Evolutionary conservation across 1,140 invertebrate genomes (phyloP).

Genomic region (Chlorops oryzae): DNA sequence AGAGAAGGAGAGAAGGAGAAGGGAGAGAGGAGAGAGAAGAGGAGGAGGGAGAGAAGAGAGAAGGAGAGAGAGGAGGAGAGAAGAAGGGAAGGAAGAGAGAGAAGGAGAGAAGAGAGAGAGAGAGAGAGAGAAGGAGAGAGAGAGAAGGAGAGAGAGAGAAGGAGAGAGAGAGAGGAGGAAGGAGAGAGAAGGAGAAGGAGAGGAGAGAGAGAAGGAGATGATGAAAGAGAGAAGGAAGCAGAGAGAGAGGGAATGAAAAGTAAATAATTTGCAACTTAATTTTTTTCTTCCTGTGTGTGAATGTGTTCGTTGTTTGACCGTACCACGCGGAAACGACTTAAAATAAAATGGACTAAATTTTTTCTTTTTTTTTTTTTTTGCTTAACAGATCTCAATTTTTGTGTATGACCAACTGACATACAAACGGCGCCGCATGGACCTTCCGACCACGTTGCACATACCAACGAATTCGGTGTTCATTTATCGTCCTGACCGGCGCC

Average conservation of each 20-base stretch:
- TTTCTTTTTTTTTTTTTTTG: conserved; percentile 26
- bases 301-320: not conserved
- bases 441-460: conserved; percentile 66
- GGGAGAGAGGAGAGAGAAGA: conserved; percentile 17
- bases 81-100: conserved; percentile 8
- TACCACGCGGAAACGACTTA: not conserved
- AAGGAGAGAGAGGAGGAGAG: conserved; percentile 9
- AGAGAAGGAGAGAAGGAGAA: too few relatives aligned
- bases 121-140: not conserved
- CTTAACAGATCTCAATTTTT: conserved; percentile 83
- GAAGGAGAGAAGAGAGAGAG: not conserved
- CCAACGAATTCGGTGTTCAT: conserved; percentile 89
- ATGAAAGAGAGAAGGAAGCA: too few relatives aligned
- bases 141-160: conserved; percentile 10
- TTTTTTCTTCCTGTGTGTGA: too few relatives aligned
- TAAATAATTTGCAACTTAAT: too few relatives aligned
- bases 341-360: too few relatives aligned
- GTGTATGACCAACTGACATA: conserved; percentile 78
- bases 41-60: conserved; percentile 12
- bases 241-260: too few relatives aligned
- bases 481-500: conserved; percentile 84
- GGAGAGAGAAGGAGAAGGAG: too few relatives aligned
- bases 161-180: too few relatives aligned
- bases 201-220: too few relatives aligned
- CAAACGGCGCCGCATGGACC: conserved; percentile 50